Conservation (phyloP, 2,113 vertebrate genomes). For the human region GRCh38 chr3:154042501-154043000, state of each 20-base stretch:
- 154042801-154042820: neutral
- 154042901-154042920: neutral
- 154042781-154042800: neutral
- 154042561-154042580: neutral
- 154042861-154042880: neutral
- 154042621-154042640: neutral
- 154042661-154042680: neutral
- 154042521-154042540: neutral
- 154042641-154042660: neutral
- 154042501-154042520: neutral
- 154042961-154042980: neutral
- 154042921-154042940: neutral
- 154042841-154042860: neutral
- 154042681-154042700: neutral
- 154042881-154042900: neutral
- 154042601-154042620: neutral
- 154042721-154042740: conserved; percentile 2
- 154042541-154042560: neutral
- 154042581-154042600: neutral
- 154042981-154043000: neutral
- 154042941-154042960: neutral
- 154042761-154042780: neutral
- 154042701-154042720: neutral
- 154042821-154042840: neutral
- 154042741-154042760: neutral